These are phyloP conservation scores for Heliconius aoede DNA, from an alignment of 2,888 invertebrate species.

Conservation along the genomic window DNA sequence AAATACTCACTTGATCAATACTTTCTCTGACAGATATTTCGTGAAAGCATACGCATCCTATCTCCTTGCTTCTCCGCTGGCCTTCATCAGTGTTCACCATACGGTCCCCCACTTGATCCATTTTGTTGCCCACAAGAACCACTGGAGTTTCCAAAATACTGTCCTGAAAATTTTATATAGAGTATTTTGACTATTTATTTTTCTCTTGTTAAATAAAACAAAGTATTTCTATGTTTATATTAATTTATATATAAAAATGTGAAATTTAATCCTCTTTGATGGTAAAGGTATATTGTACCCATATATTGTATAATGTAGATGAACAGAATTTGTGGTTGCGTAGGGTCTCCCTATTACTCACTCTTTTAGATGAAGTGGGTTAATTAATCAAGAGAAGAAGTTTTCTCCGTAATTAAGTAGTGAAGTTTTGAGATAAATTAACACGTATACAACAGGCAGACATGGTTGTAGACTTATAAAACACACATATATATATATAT, in stretches of 20 bases:
- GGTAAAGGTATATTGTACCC: no score
- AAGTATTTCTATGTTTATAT: no score
- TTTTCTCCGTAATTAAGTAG: neutral
- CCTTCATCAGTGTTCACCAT: slow-evolving; percentile 92
- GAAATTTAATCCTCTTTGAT: no score
- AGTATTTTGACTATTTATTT: neutral
- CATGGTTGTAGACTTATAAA: neutral
- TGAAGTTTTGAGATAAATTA: neutral
- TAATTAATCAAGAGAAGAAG: neutral
- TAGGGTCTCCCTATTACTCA: neutral
- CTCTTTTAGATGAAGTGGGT: neutral
- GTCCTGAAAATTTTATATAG: slow-evolving; percentile 74
- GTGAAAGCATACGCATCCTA: slow-evolving; percentile 92
- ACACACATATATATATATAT: no score
- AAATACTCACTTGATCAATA: slow-evolving; percentile 87
- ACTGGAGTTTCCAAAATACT: slow-evolving; percentile 88
- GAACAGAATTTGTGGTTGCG: neutral
- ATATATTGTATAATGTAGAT: no score
- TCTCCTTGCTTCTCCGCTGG: slow-evolving; percentile 88
- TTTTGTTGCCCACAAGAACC: slow-evolving; percentile 92
- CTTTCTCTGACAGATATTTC: slow-evolving; percentile 94
- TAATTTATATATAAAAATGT: no score
- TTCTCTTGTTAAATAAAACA: no score
- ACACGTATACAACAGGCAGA: neutral
- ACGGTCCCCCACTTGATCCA: slow-evolving; percentile 89